phyloP scores from a whole-genome alignment of 2,113 vertebrate species.

The Fregetta grallaria region DNA sequence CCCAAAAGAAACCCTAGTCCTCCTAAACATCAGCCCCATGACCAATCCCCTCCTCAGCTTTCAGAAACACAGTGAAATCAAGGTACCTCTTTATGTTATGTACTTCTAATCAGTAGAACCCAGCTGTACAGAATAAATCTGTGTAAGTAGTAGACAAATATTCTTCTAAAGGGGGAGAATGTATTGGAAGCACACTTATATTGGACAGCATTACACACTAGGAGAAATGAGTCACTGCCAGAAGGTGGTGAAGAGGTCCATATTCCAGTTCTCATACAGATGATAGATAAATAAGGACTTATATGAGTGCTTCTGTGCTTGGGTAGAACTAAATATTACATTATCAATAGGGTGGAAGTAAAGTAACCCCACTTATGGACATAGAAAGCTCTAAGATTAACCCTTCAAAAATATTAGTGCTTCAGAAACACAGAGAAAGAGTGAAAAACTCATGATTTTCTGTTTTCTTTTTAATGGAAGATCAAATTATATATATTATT shows the following conservation, averaged over 20 bases:
- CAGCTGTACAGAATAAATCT: not conserved
- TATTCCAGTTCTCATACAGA: not conserved
- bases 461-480: not conserved
- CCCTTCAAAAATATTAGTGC: not conserved
- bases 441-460: not conserved
- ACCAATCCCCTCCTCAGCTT: not conserved
- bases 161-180: not conserved
- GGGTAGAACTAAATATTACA: not conserved
- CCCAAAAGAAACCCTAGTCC: not conserved
- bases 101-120: not conserved
- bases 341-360: not conserved
- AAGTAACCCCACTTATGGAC: not conserved
- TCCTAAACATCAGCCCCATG: not conserved
- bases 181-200: not conserved
- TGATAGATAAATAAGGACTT: not conserved
- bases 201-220: not conserved
- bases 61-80: not conserved
- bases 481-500: not conserved
- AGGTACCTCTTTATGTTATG: not conserved
- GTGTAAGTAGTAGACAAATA: not conserved
- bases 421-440: not conserved
- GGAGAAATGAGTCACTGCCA: not conserved
- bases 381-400: not conserved
- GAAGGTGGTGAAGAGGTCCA: not conserved
- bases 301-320: not conserved